Conservation (phyloP, 1,140 invertebrate genomes). For the Gerris buenoi region DNA sequence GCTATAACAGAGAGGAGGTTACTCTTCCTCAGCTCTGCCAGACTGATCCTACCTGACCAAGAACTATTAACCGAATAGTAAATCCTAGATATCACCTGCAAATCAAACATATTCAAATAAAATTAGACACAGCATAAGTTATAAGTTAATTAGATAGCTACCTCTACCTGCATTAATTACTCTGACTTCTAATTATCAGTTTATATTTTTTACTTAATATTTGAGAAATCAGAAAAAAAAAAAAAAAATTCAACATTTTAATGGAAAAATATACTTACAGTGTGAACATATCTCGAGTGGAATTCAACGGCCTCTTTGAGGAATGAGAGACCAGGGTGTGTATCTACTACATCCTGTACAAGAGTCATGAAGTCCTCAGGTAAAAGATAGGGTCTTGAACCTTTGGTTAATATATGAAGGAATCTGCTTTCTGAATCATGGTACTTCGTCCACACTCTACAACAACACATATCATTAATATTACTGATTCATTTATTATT, state of each 20-base stretch:
- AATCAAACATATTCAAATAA: conserved; percentile 19
- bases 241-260: no score
- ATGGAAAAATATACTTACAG: conserved; percentile 49
- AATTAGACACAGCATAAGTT: no score
- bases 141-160: no score
- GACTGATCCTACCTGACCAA: conserved; percentile 85
- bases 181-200: no score
- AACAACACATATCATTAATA: no score
- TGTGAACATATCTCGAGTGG: conserved; percentile 95
- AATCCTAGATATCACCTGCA: conserved; percentile 87
- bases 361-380: conserved; percentile 83
- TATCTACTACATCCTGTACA: conserved; percentile 95
- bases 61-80: conserved; percentile 96
- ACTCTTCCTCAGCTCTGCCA: conserved; percentile 77
- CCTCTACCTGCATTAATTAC: no score
- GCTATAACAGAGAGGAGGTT: conserved; percentile 69
- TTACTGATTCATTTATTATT: no score
- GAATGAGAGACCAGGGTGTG: conserved; percentile 95
- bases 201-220: no score
- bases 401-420: conserved; percentile 63
- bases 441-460: conserved; percentile 37
- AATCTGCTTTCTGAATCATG: conserved; percentile 85
- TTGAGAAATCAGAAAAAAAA: no score
- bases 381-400: conserved; percentile 39
- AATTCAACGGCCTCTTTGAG: conserved; percentile 95